Base-by-base conservation (phyloP, 2,797 vertebrate genomes). In the Mus minutoides region DNA sequence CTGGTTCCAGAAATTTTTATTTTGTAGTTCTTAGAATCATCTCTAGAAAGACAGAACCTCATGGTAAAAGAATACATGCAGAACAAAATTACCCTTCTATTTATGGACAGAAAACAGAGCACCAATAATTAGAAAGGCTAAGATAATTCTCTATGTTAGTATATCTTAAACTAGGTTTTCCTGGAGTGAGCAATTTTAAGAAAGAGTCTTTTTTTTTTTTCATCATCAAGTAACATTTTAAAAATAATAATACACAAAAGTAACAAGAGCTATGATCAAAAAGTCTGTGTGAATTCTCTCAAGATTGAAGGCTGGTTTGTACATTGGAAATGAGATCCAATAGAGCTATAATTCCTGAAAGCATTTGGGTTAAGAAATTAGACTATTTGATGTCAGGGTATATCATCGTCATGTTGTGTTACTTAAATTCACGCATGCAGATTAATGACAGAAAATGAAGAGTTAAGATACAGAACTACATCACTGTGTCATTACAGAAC, bases 241-340 rank as follows among this genome's bases (percentile, higher is more conserved):
- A 1, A 95, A 83, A 49, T 2, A 40, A 71, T 12, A 24, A n/a
- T 58, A 58, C 4, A 11, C 12, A 79, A 87, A 40, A 34, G 31
- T 69, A 78, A 4, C 17, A 90, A 93, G 56, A 75, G 49, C 83
- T 90, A 54, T n/a, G 62, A 54, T 77, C 17, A 89, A 89, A 94
- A 78, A 0, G 9, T 49, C n/a, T 80, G 31, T 85, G 34, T 52
- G 26, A 37, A 0, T 40, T 92, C 94, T 95, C 87, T 92, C 8
- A 88, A 93, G 83, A 69, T 10, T 71, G 40, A 67, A 93, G 67
- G 34, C 64, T 87, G 26, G n/a, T 91, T 79, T 22, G 76, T 29
- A 79, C 92, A 85, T 64, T 94, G 26, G 58, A 16, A 24, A 56
- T 54, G 26, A 90, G 84, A 58, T 77, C 17, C 37, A 22, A 94